phyloP scores from a whole-genome alignment of 2,888 invertebrate species.

The Polydrusus tereticollis region DNA sequence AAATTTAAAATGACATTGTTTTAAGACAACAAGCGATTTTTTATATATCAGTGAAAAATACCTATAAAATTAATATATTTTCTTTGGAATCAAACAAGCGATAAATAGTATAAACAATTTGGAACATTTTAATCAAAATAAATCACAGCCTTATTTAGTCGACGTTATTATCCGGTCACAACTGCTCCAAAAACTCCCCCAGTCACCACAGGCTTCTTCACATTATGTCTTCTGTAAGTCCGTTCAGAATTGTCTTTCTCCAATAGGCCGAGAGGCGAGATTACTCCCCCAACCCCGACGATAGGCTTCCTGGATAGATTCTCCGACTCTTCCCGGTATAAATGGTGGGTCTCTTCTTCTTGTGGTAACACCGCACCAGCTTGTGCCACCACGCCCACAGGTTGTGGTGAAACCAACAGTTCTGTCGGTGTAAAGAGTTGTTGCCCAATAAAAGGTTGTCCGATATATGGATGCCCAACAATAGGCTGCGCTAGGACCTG shows the following conservation, averaged over 20 bases:
- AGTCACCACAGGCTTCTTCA: constrained; percentile 27
- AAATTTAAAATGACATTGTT: too few relatives aligned
- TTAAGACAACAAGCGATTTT: too few relatives aligned
- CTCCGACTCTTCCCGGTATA: constrained; percentile 40
- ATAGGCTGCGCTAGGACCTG: not conserved
- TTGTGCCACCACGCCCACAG: too few relatives aligned
- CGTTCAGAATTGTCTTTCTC: constrained; percentile 36
- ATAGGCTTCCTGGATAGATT: constrained; percentile 36
- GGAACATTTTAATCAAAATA: too few relatives aligned
- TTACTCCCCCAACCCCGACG: constrained; percentile 19
- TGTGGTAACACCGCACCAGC: constrained; percentile 22
- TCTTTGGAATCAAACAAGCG: too few relatives aligned
- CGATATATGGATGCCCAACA: not conserved
- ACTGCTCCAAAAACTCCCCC: not conserved
- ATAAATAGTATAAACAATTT: too few relatives aligned
- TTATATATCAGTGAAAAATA: not conserved
- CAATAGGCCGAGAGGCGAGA: constrained; percentile 11
- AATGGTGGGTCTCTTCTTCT: constrained; percentile 39
- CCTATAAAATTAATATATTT: too few relatives aligned
- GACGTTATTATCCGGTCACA: not conserved
- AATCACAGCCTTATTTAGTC: too few relatives aligned
- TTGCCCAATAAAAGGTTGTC: not conserved
- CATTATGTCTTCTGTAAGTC: constrained; percentile 22
- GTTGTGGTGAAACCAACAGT: not conserved
- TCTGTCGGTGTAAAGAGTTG: too few relatives aligned